These are phyloP conservation scores for Tortrix viridana DNA, from an alignment of 2,888 invertebrate genomes.

Conservation along the genomic window DNA sequence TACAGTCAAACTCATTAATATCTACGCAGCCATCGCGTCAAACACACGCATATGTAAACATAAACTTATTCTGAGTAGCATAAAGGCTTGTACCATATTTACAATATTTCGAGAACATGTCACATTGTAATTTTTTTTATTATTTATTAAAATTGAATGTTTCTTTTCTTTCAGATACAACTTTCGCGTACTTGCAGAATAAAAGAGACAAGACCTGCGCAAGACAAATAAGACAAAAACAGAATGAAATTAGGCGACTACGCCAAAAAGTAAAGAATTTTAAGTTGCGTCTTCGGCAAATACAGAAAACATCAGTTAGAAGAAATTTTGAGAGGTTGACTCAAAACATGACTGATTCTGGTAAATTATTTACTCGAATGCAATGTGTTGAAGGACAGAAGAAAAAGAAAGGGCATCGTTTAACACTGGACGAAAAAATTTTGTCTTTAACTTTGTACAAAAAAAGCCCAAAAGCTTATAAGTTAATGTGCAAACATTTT, in stretches of 20 bases:
- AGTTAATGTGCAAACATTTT: slow-evolving; percentile 21
- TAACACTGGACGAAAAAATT: slow-evolving; percentile 29
- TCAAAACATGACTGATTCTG: slow-evolving; percentile 12
- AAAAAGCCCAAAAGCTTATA: slow-evolving; percentile 31
- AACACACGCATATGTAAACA: too few species aligned
- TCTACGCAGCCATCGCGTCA: too few species aligned
- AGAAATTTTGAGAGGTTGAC: slow-evolving; percentile 17
- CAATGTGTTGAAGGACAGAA: slow-evolving; percentile 25
- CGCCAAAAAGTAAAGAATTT: neutral
- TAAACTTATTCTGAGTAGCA: too few species aligned
- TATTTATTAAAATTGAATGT: too few species aligned
- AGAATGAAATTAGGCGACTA: slow-evolving; percentile 6
- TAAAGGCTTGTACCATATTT: too few species aligned
- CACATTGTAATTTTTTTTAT: too few species aligned
- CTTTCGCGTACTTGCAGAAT: neutral
- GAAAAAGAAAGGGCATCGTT: slow-evolving; percentile 30
- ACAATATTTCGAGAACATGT: too few species aligned
- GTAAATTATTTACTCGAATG: slow-evolving; percentile 18
- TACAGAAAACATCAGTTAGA: neutral
- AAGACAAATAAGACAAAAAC: neutral
- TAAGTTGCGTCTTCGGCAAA: slow-evolving; percentile 6
- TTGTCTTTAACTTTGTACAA: slow-evolving; percentile 30
- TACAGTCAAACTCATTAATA: too few species aligned
- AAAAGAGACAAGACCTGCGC: neutral
- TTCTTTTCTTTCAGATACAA: slow-evolving; percentile 4